These are phyloP conservation scores for Cosmopolites sordidus DNA, from an alignment of 2,888 invertebrate species.

Conservation along the genomic window DNA sequence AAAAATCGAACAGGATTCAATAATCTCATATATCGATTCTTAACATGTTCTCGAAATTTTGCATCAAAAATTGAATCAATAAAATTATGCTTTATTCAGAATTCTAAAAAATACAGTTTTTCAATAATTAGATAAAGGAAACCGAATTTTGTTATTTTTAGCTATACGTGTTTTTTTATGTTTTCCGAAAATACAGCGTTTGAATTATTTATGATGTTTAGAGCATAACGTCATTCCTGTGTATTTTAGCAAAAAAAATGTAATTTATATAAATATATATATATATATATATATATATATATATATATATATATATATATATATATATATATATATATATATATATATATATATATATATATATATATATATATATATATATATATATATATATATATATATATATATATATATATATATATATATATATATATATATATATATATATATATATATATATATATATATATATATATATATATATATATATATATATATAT, in stretches of 20 bases:
- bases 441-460: constrained; percentile 6
- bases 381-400: constrained; percentile 6
- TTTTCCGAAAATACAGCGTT: no score
- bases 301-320: constrained; percentile 3
- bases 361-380: constrained; percentile 6
- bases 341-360: constrained; percentile 3
- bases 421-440: constrained; percentile 6
- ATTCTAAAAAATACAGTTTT: no score
- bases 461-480: constrained; percentile 2
- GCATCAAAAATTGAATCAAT: no score
- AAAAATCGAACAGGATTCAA: no score
- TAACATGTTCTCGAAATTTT: no score
- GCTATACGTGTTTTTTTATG: no score
- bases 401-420: constrained; percentile 6
- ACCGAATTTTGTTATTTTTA: no score
- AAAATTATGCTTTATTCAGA: no score
- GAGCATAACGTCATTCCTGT: constrained; percentile 10
- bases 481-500: not conserved
- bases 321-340: constrained; percentile 6
- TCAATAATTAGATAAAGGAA: no score
- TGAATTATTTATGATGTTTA: constrained; percentile 26
- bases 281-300: constrained; percentile 6
- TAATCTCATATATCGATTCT: no score
- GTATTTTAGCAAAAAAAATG: constrained; percentile 11
- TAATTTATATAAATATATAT: constrained; percentile 3